These are phyloP conservation scores for Megamerina dolium DNA, from an alignment of 2,888 invertebrate genomes.

Conservation along the genomic window DNA sequence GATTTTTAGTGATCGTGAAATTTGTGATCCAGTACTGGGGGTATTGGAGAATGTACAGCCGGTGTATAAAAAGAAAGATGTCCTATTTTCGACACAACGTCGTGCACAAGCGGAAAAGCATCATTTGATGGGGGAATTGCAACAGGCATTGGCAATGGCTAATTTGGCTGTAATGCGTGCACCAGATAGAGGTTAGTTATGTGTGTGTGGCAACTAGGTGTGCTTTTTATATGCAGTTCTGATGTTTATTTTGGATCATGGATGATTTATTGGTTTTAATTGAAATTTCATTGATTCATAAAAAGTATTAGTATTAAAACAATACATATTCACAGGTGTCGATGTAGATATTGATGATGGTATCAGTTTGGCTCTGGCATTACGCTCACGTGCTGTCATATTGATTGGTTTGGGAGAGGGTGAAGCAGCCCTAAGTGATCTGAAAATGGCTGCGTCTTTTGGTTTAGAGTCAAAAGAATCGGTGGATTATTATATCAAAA, in stretches of 20 bases:
- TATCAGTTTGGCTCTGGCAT: conserved; percentile 58
- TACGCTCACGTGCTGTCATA: conserved; percentile 62
- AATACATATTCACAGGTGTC: no score
- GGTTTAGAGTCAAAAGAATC: conserved; percentile 59
- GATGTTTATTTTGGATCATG: no score
- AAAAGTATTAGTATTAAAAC: no score
- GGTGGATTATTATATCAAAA: conserved; percentile 62
- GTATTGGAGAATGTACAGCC: conserved; percentile 62
- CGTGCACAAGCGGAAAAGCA: conserved; percentile 59
- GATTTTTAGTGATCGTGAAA: conserved; percentile 49
- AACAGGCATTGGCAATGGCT: conserved; percentile 58
- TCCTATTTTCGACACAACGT: conserved; percentile 56
- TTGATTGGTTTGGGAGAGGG: conserved; percentile 57
- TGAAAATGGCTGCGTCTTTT: conserved; percentile 60
- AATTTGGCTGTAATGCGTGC: conserved; percentile 71
- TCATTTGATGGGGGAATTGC: conserved; percentile 53
- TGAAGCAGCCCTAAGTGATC: conserved; percentile 59
- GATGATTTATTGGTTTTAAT: neutral
- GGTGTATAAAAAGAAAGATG: conserved; percentile 63
- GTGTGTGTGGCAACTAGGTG: no score
- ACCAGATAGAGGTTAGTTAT: conserved; percentile 56
- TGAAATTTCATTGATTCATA: neutral
- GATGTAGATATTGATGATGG: conserved; percentile 58
- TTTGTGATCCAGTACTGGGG: conserved; percentile 52
- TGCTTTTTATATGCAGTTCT: no score